Evolutionary conservation across 2,113 vertebrate species (phyloP), one percentile per base, ranked within the genome.

Genomic region (Muscicapa adusta): DNA sequence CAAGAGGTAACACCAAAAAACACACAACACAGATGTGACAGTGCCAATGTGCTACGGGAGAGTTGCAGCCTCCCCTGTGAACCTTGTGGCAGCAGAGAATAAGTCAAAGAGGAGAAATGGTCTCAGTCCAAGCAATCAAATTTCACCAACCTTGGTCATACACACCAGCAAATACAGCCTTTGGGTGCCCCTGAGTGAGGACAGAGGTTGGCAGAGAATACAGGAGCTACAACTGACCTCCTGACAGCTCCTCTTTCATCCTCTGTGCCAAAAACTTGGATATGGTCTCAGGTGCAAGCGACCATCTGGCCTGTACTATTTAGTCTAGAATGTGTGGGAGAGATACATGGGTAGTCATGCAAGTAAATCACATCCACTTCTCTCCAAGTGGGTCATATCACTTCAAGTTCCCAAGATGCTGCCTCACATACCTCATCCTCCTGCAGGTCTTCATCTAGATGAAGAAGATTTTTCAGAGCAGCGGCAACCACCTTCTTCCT

Each of bases 401-500:
- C 8, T 38, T 38, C 2, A 56, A 29, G 18, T 47, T 63, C 56
- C 17, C 47, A 58, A 63, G 31, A 54, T 19, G 16, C 31, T 88
- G 38, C 31, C 26, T 29, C 57, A 48, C 87, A 71, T 80, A 99
- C 98, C 97, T 98, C 97, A 26, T 97, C 93, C 18, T 97, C 96
- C 36, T 97, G 72, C 22, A 98, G 94, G 67, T 98, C 96, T 77
- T 96, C 86, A 29, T 91, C 94, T 56, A 98, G 96, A 3, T 97
- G 95, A 76, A 99, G 96, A 78, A 90, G 48, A 34, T 95, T 97
- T 95, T 98, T 97, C 66, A 99, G 79, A 58, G 98, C 97, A 34
- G 78, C 66, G 48, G 97, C 97, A 71, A 98, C 98, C 33, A 98
- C 86, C 56, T 83, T 95, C 91, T 97, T 98, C 95, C 99, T 98